A percentile compares a stretch with the other conserved stretches of the same genome.
These are phyloP conservation scores for Ommatoiulus sabulosus DNA, from an alignment of 2,888 invertebrate genomes.

Conservation along the genomic window DNA sequence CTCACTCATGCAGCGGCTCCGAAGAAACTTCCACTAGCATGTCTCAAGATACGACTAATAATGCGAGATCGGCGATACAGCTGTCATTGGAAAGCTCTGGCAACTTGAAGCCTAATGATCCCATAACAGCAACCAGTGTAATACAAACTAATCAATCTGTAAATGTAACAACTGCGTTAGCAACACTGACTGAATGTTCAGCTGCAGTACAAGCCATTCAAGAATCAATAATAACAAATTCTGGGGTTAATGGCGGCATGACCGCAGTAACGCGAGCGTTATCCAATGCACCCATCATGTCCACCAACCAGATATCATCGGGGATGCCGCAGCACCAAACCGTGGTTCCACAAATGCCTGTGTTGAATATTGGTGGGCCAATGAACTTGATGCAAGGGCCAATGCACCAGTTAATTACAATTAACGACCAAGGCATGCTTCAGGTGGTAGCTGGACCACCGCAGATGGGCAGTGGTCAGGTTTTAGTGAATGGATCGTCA, in stretches of 20 bases:
- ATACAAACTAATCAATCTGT: background rate
- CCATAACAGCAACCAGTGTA: background rate
- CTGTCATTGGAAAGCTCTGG: background rate
- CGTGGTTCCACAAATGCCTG: slow-evolving; percentile 55
- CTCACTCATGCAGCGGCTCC: background rate
- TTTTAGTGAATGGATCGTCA: slow-evolving; percentile 56
- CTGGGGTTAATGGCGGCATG: slow-evolving; percentile 29
- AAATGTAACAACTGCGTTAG: background rate
- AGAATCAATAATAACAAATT: slow-evolving; percentile 47
- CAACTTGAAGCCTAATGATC: background rate
- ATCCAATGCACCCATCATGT: slow-evolving; percentile 60
- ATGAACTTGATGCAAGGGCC: slow-evolving; percentile 56
- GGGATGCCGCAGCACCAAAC: slow-evolving; percentile 56
- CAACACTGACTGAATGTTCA: background rate
- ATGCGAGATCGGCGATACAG: background rate
- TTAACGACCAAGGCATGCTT: slow-evolving; percentile 60
- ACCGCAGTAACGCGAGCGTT: slow-evolving; percentile 60
- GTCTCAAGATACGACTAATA: background rate
- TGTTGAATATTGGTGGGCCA: slow-evolving; percentile 56
- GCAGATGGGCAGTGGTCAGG: slow-evolving; percentile 56
- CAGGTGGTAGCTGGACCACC: slow-evolving; percentile 56
- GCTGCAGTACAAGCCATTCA: background rate
- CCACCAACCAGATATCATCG: slow-evolving; percentile 58
- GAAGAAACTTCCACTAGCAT: background rate
- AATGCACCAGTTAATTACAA: slow-evolving; percentile 59